Base-by-base conservation (phyloP, 2,113 vertebrate species). In the Varanus salvator region DNA sequence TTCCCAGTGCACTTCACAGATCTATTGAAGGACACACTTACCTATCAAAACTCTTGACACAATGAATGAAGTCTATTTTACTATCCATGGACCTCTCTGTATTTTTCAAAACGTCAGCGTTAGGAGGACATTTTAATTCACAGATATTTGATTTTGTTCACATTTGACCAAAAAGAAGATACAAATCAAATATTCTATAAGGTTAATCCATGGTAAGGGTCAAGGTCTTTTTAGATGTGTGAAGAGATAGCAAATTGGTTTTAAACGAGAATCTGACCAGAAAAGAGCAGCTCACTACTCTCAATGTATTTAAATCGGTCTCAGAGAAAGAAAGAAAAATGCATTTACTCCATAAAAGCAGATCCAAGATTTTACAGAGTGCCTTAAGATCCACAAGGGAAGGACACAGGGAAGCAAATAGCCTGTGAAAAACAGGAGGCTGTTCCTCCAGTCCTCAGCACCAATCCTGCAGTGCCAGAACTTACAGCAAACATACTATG, bases 321-420 rank as follows among this genome's bases (percentile, higher is more conserved):
- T 52, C 44, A 23, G 19, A n/a, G 31, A 71, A 48, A 50, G 8
- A 19, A 38, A 50, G 64, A 14, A 44, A 31, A 8, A 31, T 50
- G 31, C 25, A 85, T 72, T 78, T 64, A 78, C 75, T 87, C 60
- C 48, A 85, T 52, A 85, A 89, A 84, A 68, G 81, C 54, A 84
- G 54, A 77, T 48, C 48, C 81, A 84, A 76, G 31, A 34, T 84
- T 89, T 89, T 89, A 89, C 81, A 89, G 74, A 69, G 57, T 87
- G 75, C 75, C 75, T 87, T 87, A 84, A 89, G 21, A 57, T 68
- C 44, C 74, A 85, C 82, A 87, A 78, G 75, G 75, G 86, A 87
- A 17, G 44, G 75, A 44, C 68, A 34, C 48, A 21, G 78, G 25
- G 78, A 81, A 81, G 77, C 71, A 89, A 89, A 89, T 23, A 1